Conservation (phyloP, 1,140 invertebrate species). For the Drosophila arizonae region DNA sequence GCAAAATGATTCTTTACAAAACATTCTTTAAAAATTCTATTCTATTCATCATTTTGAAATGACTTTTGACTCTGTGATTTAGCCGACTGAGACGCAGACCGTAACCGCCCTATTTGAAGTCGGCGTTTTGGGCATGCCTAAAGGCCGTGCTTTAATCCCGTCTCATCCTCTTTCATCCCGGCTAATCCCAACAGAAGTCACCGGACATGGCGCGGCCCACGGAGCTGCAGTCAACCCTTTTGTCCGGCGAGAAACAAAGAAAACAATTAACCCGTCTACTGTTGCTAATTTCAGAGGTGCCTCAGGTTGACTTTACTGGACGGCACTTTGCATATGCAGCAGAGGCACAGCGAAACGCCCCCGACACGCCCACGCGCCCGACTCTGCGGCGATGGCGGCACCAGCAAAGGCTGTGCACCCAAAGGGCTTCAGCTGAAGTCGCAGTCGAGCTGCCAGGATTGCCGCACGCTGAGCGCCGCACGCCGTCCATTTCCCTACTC, state of each 20-base stretch:
- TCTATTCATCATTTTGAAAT: conserved; percentile 8
- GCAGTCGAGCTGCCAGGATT: conserved; percentile 29
- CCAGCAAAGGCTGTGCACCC: conserved; percentile 34
- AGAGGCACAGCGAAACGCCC: conserved; percentile 60
- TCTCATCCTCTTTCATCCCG: conserved; percentile 75
- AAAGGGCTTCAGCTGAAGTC: conserved; percentile 51
- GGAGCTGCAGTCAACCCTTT: conserved; percentile 38
- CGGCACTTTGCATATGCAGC: conserved; percentile 46
- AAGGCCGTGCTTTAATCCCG: conserved; percentile 50
- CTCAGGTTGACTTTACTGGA: conserved; percentile 28
- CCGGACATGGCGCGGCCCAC: conserved; percentile 50
- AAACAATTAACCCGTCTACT: conserved; percentile 77
- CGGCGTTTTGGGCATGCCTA: conserved; percentile 10
- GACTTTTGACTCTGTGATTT: conserved; percentile 56
- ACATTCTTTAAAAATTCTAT: conserved; percentile 4
- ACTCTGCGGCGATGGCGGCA: conserved; percentile 38
- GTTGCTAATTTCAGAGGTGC: conserved; percentile 76
- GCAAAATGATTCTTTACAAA: not conserved
- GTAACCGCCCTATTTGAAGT: conserved; percentile 7
- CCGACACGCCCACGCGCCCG: conserved; percentile 54
- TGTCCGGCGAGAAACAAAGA: conserved; percentile 1
- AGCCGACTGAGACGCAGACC: not conserved
- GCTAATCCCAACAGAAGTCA: conserved; percentile 79
- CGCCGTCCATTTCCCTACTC: conserved; percentile 1
- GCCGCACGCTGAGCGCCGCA: conserved; percentile 54